A percentile compares a stretch with the other conserved stretches of the same genome.
Conservation (phyloP, 1,140 invertebrate genomes). For the Ceratoteleas bidentatus region DNA sequence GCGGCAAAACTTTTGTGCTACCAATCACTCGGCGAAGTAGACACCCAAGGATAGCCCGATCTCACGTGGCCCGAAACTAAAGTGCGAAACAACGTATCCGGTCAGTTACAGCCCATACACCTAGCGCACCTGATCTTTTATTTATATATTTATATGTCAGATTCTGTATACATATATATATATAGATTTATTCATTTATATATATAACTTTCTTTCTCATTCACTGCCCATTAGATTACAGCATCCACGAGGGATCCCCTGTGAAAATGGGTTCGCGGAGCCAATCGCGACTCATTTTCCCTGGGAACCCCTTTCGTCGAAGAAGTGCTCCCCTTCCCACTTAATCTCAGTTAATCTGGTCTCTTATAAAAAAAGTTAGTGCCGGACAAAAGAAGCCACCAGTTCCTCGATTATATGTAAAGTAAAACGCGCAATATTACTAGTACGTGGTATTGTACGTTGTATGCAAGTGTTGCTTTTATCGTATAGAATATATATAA, state of each 20-base stretch:
- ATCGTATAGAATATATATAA: constrained; percentile 42
- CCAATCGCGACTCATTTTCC: no score
- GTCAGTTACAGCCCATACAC: constrained; percentile 64
- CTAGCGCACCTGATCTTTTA: constrained; percentile 64
- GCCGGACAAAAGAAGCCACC: constrained; percentile 68
- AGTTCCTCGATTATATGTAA: constrained; percentile 67
- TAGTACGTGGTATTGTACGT: constrained; percentile 75
- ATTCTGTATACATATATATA: constrained; percentile 42
- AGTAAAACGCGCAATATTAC: constrained; percentile 72
- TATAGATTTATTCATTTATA: neutral
- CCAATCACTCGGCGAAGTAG: constrained; percentile 60
- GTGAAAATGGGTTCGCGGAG: no score
- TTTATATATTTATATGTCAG: constrained; percentile 42
- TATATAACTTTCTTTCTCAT: constrained; percentile 60
- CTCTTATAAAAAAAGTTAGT: constrained; percentile 58
- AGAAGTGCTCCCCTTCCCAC: no score
- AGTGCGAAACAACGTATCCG: constrained; percentile 72
- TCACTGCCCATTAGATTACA: constrained; percentile 68
- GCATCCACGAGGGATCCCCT: constrained; percentile 67
- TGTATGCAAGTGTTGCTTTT: constrained; percentile 67
- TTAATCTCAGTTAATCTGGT: no score
- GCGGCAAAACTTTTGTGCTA: constrained; percentile 62
- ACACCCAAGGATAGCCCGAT: constrained; percentile 34
- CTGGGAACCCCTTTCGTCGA: no score
- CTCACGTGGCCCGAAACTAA: constrained; percentile 59